A percentile compares a stretch with the other conserved stretches of the same genome.
Conservation (phyloP, 2,888 invertebrate genomes). For the Dynastes hyllus region DNA sequence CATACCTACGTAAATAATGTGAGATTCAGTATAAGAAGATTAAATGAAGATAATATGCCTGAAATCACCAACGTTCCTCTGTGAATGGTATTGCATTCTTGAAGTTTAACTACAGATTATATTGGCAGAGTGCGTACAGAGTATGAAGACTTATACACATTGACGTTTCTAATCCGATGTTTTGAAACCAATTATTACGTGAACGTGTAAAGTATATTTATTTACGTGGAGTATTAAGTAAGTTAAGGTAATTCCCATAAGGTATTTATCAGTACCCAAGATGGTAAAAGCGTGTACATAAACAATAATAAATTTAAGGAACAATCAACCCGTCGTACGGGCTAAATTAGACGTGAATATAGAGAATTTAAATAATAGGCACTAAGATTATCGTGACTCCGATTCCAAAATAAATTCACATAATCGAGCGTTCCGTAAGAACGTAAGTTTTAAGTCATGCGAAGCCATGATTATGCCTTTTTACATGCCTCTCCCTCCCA, state of each 20-base stretch:
- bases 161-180: background rate
- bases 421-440: constrained; percentile 39
- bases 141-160: background rate
- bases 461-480: constrained; percentile 59
- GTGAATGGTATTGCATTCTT: too few relatives aligned
- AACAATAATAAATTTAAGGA: constrained; percentile 36
- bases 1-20: too few relatives aligned
- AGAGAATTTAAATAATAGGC: constrained; percentile 43
- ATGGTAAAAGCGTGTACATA: constrained; percentile 17
- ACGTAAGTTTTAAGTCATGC: constrained; percentile 58
- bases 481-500: constrained; percentile 56
- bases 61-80: too few relatives aligned
- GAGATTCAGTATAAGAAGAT: too few relatives aligned
- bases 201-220: background rate
- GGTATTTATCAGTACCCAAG: background rate
- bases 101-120: too few relatives aligned
- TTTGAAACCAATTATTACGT: background rate
- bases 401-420: constrained; percentile 57
- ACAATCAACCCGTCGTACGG: constrained; percentile 43
- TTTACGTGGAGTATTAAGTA: background rate
- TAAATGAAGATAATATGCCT: too few relatives aligned
- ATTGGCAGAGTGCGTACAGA: too few relatives aligned
- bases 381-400: constrained; percentile 57
- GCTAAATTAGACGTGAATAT: constrained; percentile 32
- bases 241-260: background rate